Conservation (phyloP, 2,113 vertebrate genomes). For the Eurystomus gularis region DNA sequence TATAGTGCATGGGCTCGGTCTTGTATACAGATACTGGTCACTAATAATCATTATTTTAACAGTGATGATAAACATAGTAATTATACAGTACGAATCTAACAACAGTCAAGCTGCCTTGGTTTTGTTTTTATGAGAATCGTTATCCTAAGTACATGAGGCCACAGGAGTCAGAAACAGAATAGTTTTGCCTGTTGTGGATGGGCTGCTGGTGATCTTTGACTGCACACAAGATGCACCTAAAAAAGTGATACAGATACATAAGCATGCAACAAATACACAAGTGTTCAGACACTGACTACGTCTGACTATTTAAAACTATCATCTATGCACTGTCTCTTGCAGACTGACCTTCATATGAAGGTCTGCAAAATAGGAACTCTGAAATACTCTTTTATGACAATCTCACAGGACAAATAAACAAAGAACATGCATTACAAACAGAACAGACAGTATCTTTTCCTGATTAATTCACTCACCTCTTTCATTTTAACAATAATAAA, state of each 20-base stretch:
- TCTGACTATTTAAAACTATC: background rate
- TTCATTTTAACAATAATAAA: constrained; percentile 7
- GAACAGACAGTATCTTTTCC: background rate
- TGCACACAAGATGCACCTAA: background rate
- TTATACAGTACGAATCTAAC: background rate
- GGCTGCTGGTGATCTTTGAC: background rate
- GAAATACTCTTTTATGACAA: background rate
- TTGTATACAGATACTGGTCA: background rate
- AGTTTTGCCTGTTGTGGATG: background rate
- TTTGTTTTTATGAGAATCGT: background rate
- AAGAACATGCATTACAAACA: background rate
- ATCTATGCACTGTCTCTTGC: background rate
- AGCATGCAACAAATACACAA: accelerated
- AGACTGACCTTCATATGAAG: background rate
- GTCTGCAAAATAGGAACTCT: background rate
- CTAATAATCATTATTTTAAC: background rate
- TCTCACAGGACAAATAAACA: background rate
- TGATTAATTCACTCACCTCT: constrained; percentile 28
- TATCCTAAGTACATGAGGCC: background rate
- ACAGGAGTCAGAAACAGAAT: background rate
- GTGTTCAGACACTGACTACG: background rate
- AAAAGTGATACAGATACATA: accelerated
- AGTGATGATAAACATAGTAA: background rate
- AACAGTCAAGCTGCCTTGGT: background rate
- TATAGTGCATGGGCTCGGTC: background rate